Percentiles rank a stretch among this genome's conserved stretches.
These are phyloP conservation scores for Poecilia gillii DNA, from an alignment of 2,797 vertebrate species.

Conservation along the genomic window DNA sequence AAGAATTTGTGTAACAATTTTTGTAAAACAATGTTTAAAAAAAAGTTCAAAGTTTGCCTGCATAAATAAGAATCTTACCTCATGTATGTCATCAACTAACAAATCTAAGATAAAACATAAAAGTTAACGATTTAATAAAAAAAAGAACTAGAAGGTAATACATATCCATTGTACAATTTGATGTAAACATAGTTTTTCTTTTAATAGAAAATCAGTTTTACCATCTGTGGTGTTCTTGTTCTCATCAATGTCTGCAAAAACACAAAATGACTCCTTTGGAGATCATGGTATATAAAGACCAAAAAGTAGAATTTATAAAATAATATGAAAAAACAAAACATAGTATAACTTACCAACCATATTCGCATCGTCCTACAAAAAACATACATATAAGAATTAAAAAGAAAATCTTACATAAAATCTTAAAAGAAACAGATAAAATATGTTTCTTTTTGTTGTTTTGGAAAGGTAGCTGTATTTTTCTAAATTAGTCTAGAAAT, in stretches of 20 bases:
- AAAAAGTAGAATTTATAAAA: background rate
- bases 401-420: rapidly evolving
- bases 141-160: background rate
- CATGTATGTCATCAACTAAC: conserved; percentile 44
- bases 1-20: background rate
- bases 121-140: rapidly evolving
- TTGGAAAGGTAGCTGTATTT: background rate
- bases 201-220: conserved; percentile 1
- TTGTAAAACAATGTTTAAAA: background rate
- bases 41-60: background rate
- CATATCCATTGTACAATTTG: background rate
- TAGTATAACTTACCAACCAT: conserved; percentile 23
- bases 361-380: background rate
- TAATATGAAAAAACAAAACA: background rate
- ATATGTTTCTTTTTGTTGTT: background rate
- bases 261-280: background rate
- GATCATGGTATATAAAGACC: background rate
- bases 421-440: background rate
- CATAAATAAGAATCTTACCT: conserved; percentile 21
- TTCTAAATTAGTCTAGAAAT: background rate
- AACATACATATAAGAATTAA: rapidly evolving
- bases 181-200: background rate
- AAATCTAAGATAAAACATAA: conserved; percentile 1
- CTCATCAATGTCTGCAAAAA: conserved; percentile 39
- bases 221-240: conserved; percentile 31